Evolutionary conservation across 2,888 invertebrate species (phyloP).

Genomic region (Platycheirus albimanus): DNA sequence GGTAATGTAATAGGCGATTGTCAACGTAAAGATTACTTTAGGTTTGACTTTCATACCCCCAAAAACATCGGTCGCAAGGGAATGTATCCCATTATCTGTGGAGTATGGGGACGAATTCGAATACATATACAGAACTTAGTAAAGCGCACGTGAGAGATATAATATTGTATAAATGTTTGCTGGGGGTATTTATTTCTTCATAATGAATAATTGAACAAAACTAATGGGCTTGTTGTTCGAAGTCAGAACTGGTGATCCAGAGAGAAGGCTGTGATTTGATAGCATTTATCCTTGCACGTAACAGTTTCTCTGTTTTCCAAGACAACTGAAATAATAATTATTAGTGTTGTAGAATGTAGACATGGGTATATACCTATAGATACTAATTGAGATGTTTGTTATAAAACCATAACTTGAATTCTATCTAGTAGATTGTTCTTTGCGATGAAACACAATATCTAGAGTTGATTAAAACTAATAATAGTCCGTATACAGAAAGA

Average conservation of each 20-base stretch:
- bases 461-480: too few relatives aligned
- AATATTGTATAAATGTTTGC: conserved; percentile 46
- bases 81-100: conserved; percentile 48
- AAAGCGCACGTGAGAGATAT: conserved; percentile 34
- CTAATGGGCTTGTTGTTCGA: conserved; percentile 35
- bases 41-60: conserved; percentile 32
- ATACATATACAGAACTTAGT: neutral
- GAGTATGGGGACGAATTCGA: conserved; percentile 14
- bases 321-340: conserved; percentile 2
- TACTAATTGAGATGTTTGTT: too few relatives aligned
- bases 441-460: too few relatives aligned
- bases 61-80: conserved; percentile 43
- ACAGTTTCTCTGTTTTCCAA: neutral
- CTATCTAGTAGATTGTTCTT: too few relatives aligned
- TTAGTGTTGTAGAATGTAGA: neutral
- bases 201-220: conserved; percentile 62
- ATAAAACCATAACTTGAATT: too few relatives aligned
- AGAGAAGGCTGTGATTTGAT: conserved; percentile 34
- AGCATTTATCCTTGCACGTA: conserved; percentile 29
- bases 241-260: conserved; percentile 20
- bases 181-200: conserved; percentile 51
- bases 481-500: too few relatives aligned
- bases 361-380: neutral
- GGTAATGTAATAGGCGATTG: conserved; percentile 55
- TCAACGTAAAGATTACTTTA: conserved; percentile 50